Evolutionary conservation across 1,140 invertebrate genomes (phyloP), one percentile per base, ranked within the genome.

Genomic region (Sminthurides bifidus): DNA sequence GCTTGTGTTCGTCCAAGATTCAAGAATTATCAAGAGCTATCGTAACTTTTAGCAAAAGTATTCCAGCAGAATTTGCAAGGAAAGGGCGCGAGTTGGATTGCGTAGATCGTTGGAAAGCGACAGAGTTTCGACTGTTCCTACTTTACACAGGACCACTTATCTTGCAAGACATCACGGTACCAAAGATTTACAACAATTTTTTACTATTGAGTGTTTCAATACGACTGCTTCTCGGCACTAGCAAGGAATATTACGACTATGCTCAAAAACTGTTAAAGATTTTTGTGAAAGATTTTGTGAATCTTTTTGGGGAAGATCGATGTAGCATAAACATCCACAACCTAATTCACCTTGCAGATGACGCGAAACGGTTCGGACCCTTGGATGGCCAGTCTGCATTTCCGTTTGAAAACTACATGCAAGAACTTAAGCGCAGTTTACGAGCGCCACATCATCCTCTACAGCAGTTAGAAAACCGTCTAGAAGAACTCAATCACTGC

Each of bases 391-490:
- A 65, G 46, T 68, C 66, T 53, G 55, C 68, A 12, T 72, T 71
- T 60, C 53, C 58, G 24, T 72, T 70, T 69, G 70, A 73, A 68
- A 72, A 66, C 51, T 65, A 63, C 50, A 38, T 70, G 27, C 29
- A 63, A 17, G 51, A 52, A 41, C 41, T 69, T 2, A 70, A 70
- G 65, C 26, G 30, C 1, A 21, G 45, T 2, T 14, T 58, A 15
- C 12, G 51, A 26, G 30, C 15, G 5, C 23, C 23, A 5, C 29
- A 52, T 24, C n/a, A 26, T 2, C 1, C 37, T 15, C 29, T 57
- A 2, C 24, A 52, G n/a, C 55, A 57, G 41, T 24, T 57, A 3
- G 8, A 38, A 17, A 52, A 30, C 8, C 14, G 51, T 14, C n/a
- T 53, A 43, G 6, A 12, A 6, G 41, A 43, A 43, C 12, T n/a